Percentiles rank a stretch among this genome's conserved stretches.
Conservation (phyloP, 2,113 vertebrate species). For the Carollia perspicillata region DNA sequence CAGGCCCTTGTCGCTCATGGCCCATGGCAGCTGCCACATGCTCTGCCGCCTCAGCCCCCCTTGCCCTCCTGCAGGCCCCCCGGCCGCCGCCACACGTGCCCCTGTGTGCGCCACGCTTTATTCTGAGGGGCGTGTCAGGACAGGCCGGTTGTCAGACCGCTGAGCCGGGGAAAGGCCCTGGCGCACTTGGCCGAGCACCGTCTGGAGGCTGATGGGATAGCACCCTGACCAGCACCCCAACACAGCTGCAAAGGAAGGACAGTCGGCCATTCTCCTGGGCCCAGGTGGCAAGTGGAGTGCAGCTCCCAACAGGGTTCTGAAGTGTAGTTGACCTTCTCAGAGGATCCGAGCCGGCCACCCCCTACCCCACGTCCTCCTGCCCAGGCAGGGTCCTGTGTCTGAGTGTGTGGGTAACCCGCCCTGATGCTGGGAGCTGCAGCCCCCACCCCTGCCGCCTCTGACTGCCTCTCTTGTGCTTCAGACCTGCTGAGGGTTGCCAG, state of each 20-base stretch:
- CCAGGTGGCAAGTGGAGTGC: neutral
- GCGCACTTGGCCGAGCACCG: neutral
- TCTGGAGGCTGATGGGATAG: neutral
- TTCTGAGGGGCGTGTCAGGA: neutral
- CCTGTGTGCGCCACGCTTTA: neutral
- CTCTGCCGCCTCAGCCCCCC: neutral
- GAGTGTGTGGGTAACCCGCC: neutral
- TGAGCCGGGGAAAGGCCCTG: neutral
- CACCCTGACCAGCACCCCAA: too few relatives aligned
- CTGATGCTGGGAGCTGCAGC: neutral
- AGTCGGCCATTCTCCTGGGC: neutral
- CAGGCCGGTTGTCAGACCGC: neutral
- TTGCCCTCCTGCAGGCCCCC: neutral
- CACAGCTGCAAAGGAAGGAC: too few relatives aligned
- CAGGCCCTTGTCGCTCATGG: neutral
- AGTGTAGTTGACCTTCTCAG: neutral
- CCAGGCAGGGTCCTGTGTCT: neutral
- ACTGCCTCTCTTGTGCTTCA: neutral
- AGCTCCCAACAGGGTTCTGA: neutral
- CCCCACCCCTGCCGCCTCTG: neutral
- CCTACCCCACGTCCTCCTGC: accelerated
- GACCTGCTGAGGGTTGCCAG: neutral
- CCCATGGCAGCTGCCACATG: conserved; percentile 14
- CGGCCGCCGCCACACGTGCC: neutral
- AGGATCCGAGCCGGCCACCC: neutral